Base-by-base conservation (phyloP, 2,797 vertebrate species). In the Anisognathus igniventris region DNA sequence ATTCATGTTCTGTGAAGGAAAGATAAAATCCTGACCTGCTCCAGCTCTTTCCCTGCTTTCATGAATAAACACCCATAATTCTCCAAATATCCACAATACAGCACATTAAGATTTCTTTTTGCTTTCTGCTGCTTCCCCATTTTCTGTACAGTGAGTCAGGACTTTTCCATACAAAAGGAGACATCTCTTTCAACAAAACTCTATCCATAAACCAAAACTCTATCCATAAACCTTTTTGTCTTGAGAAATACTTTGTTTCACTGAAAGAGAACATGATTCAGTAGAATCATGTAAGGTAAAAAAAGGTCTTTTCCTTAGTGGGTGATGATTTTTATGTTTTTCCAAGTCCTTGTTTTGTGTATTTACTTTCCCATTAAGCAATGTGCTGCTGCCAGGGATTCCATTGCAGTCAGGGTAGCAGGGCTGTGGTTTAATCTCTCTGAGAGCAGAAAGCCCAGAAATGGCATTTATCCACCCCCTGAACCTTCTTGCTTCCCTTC, bases 41-140 rank as follows among this genome's bases (percentile, higher is more conserved):
- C 23, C 92, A 70, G 71, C 74, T 82, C 86, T 77, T 82, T 83
- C 40, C 19, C 50, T 3, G 5, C n/a, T 77, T 65, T 86, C 45
- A 7, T 40, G 64, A 78, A 68, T 28, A 58, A 83, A 75, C 4
- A 0, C 80, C 4, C 0, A 0, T 7, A 16, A 45, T 14, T 60
- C 58, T 72, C 9, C 1, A 16, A 30, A 28, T 5, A 84, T 16
- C 42, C 47, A 47, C 54, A 42, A 21, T 5, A 3, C 6, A 17
- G 42, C 73, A 48, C 23, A 0, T 14, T 4, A 5, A 31, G 30
- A 21, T 78, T 78, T 14, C 13, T 45, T 50, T 17, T 16, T 45
- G 14, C 42, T 60, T 45, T 56, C 74, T 88, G n/a, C 86, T 77
- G 14, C 28, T 51, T 50, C 42, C 28, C 14, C 5, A 1, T 3